phyloP scores from a whole-genome alignment of 2,797 vertebrate species.

The Podarcis siculus region DNA sequence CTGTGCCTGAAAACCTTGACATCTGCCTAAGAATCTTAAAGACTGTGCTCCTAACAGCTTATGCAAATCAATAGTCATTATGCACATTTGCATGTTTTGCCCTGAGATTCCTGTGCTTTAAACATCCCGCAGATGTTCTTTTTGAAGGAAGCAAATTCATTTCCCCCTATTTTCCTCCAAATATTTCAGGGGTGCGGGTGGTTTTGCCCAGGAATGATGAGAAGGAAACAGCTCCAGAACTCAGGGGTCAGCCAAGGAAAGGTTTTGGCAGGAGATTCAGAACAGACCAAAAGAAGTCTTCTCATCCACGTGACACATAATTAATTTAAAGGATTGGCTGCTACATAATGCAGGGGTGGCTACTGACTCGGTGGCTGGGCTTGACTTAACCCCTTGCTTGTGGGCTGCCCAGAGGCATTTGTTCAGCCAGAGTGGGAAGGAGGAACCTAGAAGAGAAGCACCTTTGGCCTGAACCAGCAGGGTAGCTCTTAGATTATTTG shows the following conservation, averaged over 20 bases:
- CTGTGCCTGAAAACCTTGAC: not conserved
- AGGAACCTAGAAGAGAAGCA: not conserved
- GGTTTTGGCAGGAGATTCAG: no score
- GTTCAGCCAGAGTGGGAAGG: not conserved
- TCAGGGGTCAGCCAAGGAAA: not conserved
- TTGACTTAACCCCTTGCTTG: no score
- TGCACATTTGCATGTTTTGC: not conserved
- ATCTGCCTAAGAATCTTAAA: not conserved
- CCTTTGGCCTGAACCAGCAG: not conserved
- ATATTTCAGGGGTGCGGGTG: not conserved
- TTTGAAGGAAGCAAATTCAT: not conserved
- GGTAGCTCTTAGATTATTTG: not conserved
- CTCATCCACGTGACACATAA: no score
- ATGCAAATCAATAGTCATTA: not conserved
- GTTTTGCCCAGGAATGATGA: not conserved
- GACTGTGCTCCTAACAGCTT: not conserved
- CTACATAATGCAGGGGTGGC: no score
- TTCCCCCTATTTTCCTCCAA: not conserved
- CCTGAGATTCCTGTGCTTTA: not conserved
- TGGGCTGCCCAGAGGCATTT: no score
- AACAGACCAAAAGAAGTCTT: no score
- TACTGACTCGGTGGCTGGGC: no score
- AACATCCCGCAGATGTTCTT: not conserved
- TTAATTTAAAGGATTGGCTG: no score
- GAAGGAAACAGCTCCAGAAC: not conserved